Percentiles rank a stretch among this genome's conserved stretches.
Evolutionary conservation across 2,113 vertebrate genomes (phyloP).

Genomic region (Corythornis madagascariensis): DNA sequence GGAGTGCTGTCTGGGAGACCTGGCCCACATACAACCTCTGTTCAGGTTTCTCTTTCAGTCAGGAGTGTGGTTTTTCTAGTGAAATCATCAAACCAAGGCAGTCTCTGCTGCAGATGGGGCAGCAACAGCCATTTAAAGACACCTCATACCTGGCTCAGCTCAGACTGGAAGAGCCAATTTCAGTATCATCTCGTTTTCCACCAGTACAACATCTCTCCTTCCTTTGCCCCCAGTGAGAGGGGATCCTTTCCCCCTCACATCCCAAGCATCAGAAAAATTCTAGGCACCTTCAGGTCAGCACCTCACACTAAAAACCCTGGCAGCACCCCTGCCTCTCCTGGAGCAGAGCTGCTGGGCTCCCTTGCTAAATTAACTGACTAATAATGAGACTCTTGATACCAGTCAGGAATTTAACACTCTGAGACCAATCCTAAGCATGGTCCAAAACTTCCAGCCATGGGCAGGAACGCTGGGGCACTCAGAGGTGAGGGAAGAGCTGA

Average conservation of each 20-base stretch:
- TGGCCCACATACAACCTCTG: background rate
- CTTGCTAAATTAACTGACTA: background rate
- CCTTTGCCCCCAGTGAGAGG: background rate
- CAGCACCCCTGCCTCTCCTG: background rate
- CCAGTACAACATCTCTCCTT: background rate
- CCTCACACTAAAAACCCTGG: background rate
- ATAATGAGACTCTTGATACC: background rate
- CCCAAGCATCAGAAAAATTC: background rate
- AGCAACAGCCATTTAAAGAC: background rate
- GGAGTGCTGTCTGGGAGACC: constrained; percentile 22
- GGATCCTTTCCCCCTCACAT: background rate
- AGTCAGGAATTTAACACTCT: background rate
- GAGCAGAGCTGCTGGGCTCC: background rate
- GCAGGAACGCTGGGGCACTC: background rate
- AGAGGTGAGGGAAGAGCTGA: background rate
- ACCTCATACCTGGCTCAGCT: background rate
- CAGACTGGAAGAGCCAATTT: background rate
- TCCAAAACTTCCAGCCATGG: background rate
- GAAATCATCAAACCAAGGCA: constrained; percentile 43
- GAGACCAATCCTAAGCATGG: background rate
- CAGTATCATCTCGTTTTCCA: background rate
- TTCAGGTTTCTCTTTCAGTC: constrained; percentile 48
- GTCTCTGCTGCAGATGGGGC: background rate
- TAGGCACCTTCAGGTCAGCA: background rate
- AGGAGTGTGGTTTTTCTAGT: constrained; percentile 40